phyloP scores from a whole-genome alignment of 2,113 vertebrate genomes.

The Pogonocichla stellata region DNA sequence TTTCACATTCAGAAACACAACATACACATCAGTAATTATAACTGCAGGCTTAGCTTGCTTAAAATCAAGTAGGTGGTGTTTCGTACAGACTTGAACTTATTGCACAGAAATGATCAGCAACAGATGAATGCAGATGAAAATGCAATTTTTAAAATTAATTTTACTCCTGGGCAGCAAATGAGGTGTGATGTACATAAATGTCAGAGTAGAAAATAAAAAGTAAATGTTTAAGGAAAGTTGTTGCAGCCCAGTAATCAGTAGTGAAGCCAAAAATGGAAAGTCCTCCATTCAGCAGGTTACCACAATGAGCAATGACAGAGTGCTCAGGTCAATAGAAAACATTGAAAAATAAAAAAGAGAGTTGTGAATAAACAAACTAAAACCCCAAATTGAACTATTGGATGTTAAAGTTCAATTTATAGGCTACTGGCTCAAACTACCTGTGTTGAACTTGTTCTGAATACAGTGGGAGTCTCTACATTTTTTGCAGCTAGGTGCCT shows the following conservation, averaged over 20 bases:
- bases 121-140: slow-evolving; percentile 7
- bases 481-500: background rate
- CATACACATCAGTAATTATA: background rate
- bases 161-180: background rate
- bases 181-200: background rate
- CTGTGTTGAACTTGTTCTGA: background rate
- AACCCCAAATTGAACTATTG: fast-evolving
- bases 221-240: background rate
- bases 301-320: background rate
- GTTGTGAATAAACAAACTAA: background rate
- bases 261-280: background rate
- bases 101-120: background rate
- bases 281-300: background rate
- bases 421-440: background rate
- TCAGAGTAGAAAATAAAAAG: slow-evolving; percentile 24
- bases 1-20: background rate
- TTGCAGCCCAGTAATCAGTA: background rate
- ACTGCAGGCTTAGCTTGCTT: background rate
- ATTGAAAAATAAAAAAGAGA: background rate
- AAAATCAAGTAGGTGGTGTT: background rate
- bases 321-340: background rate
- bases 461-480: background rate
- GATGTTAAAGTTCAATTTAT: background rate
- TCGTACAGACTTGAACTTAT: slow-evolving; percentile 8
- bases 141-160: slow-evolving; percentile 28